phyloP scores from a whole-genome alignment of 2,797 vertebrate species.

The Schizothorax lantsangensis region DNA sequence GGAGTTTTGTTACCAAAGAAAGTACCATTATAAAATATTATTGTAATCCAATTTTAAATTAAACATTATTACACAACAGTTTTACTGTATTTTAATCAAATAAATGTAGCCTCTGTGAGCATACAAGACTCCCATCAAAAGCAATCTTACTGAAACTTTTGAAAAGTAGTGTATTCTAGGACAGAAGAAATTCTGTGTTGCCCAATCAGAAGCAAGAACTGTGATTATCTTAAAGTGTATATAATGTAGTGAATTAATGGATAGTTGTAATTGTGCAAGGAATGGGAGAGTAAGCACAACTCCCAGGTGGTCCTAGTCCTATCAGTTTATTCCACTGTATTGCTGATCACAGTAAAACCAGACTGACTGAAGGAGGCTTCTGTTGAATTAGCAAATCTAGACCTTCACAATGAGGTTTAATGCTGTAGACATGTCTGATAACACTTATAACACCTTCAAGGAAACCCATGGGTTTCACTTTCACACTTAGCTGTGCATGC shows the following conservation, averaged over 20 bases:
- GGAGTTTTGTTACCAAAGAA: too few relatives aligned
- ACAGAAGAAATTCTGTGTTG: too few relatives aligned
- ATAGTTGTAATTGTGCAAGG: background rate
- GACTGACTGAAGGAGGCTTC: background rate
- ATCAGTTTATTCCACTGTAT: background rate
- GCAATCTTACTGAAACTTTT: background rate
- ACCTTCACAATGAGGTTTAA: conserved; percentile 1
- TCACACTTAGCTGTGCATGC: background rate
- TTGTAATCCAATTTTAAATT: too few relatives aligned
- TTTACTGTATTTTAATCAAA: background rate
- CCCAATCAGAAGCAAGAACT: background rate
- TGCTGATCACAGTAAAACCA: background rate
- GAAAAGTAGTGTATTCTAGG: background rate
- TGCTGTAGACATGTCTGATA: background rate
- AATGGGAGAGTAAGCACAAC: background rate
- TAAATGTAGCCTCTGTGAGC: background rate
- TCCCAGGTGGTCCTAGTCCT: background rate
- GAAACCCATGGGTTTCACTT: conserved; percentile 3
- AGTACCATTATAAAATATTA: too few relatives aligned
- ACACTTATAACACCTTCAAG: conserved; percentile 2
- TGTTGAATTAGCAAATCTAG: conserved; percentile 7
- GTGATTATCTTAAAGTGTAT: background rate
- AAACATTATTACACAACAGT: background rate
- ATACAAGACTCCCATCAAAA: background rate
- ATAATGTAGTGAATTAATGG: background rate